A percentile compares a stretch with the other conserved stretches of the same genome.
Conservation (phyloP, 2,113 vertebrate species). For the Glareola pratincola region DNA sequence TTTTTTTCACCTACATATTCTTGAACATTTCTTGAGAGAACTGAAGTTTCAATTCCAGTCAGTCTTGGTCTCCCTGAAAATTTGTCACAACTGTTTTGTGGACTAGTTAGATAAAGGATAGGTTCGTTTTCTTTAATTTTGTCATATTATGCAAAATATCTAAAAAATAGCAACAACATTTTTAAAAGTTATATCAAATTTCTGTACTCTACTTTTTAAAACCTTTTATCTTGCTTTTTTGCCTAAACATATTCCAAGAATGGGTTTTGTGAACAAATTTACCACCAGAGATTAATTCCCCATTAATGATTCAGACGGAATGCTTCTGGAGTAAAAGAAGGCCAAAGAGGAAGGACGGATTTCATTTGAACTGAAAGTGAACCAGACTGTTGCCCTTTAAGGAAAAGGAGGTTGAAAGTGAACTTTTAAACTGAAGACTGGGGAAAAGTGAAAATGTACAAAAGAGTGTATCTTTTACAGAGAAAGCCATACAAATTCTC, state of each 20-base stretch:
- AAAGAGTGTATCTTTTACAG: not conserved
- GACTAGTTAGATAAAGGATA: not conserved
- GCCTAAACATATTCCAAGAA: not conserved
- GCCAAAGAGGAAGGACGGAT: not conserved
- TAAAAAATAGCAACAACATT: not conserved
- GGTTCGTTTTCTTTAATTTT: not conserved
- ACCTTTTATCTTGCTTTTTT: not conserved
- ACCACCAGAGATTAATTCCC: not conserved
- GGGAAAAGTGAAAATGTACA: not conserved
- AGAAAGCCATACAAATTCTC: not conserved
- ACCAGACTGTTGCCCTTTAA: not conserved
- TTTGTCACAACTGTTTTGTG: not conserved
- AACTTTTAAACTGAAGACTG: not conserved
- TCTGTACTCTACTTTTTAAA: not conserved
- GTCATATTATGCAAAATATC: not conserved
- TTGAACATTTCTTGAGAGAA: not conserved
- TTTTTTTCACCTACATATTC: not conserved
- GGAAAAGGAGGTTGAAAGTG: not conserved
- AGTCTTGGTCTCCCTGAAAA: not conserved
- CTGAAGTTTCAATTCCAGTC: not conserved
- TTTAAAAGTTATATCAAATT: not conserved
- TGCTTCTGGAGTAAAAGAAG: not conserved
- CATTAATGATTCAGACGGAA: not conserved
- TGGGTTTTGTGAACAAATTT: not conserved
- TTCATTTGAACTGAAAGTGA: not conserved